Evolutionary conservation across 2,888 invertebrate species (phyloP).

Genomic region (Eristalinus sepulchralis): DNA sequence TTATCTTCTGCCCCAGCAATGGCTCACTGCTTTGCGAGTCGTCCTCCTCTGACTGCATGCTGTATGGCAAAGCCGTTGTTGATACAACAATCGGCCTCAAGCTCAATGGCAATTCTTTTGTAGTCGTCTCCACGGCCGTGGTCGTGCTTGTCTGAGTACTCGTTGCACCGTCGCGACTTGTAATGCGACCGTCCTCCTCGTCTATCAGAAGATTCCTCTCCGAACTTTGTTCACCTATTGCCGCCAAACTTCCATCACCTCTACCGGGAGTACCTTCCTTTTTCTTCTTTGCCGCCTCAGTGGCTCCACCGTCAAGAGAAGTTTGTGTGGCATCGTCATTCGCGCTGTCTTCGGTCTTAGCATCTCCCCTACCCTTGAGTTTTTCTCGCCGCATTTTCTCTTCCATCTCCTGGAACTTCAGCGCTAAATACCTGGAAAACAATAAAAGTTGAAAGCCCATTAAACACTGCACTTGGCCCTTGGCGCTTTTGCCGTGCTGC

Average conservation of each 20-base stretch:
- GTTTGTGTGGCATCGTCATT: slow-evolving; percentile 72
- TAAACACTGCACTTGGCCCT: not conserved
- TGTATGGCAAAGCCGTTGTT: slow-evolving; percentile 74
- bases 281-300: slow-evolving; percentile 22
- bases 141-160: slow-evolving; percentile 72
- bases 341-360: slow-evolving; percentile 78
- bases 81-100: slow-evolving; percentile 78
- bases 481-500: not conserved
- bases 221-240: slow-evolving; percentile 79
- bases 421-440: slow-evolving; percentile 86
- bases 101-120: slow-evolving; percentile 74
- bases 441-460: slow-evolving; percentile 52
- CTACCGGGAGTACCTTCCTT: slow-evolving; percentile 9
- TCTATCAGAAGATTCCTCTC: slow-evolving; percentile 79
- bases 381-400: slow-evolving; percentile 88
- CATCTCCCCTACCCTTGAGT: slow-evolving; percentile 81
- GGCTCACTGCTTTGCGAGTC: slow-evolving; percentile 22
- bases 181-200: slow-evolving; percentile 78
- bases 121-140: slow-evolving; percentile 72
- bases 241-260: slow-evolving; percentile 65
- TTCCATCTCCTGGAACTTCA: slow-evolving; percentile 94
- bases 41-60: slow-evolving; percentile 44
- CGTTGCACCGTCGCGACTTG: slow-evolving; percentile 74
- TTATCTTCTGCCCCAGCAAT: slow-evolving; percentile 73
- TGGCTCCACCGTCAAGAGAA: slow-evolving; percentile 65